These are phyloP conservation scores for Ypsolopha sequella DNA, from an alignment of 2,888 invertebrate genomes.

Conservation along the genomic window DNA sequence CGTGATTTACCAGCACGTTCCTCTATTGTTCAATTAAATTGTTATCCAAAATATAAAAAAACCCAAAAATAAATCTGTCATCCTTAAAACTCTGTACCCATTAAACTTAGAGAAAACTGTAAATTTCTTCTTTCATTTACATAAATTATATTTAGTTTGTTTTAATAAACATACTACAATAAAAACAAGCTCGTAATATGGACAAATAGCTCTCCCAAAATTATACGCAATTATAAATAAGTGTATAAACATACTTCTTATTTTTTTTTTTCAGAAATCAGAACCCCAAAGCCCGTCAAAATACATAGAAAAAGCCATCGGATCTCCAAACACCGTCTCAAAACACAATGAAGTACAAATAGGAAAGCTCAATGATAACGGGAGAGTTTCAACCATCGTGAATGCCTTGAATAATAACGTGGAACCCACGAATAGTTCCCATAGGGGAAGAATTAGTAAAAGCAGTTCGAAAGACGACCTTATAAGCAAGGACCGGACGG, in stretches of 20 bases:
- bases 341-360: constrained; percentile 22
- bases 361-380: constrained; percentile 37
- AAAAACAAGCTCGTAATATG: too few relatives aligned
- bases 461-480: constrained; percentile 61
- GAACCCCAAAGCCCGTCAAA: constrained; percentile 60
- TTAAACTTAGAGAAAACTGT: too few relatives aligned
- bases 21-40: too few relatives aligned
- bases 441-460: constrained; percentile 50
- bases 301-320: constrained; percentile 52
- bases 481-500: constrained; percentile 36
- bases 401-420: constrained; percentile 39
- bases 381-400: constrained; percentile 57
- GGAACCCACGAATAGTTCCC: constrained; percentile 28
- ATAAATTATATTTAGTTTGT: too few relatives aligned
- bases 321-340: constrained; percentile 26
- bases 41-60: too few relatives aligned
- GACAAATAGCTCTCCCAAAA: too few relatives aligned
- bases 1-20: too few relatives aligned
- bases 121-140: too few relatives aligned
- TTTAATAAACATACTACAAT: too few relatives aligned
- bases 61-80: too few relatives aligned
- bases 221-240: too few relatives aligned
- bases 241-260: background rate
- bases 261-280: constrained; percentile 38
- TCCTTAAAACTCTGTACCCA: too few relatives aligned